Base-by-base conservation (phyloP, 2,113 vertebrate genomes). In the Sinocyclocheilus anophthalmus region DNA sequence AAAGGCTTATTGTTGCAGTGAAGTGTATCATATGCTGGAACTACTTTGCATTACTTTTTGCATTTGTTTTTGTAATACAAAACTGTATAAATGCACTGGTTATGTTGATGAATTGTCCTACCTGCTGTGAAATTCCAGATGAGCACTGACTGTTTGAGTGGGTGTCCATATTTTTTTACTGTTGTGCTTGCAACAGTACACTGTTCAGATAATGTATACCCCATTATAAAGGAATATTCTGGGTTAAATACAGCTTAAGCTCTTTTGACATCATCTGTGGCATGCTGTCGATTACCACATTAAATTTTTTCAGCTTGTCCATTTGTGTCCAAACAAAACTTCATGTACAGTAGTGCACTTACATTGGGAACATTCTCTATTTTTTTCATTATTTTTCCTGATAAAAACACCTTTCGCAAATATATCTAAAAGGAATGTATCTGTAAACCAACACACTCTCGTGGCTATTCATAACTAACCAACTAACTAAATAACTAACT, bases 151-250 rank as follows among this genome's bases (percentile, higher is more conserved):
- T 79, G 48, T 79, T 12, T 61, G 16, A 50, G 65, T 61, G 11
- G 83, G 81, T 79, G 55, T 86, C 42, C 59, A 42, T 63, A 37
- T 80, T 26, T 26, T 26, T 26, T 26, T 26, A 26, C 26, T 39
- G 13, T 24, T 70, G n/a, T 87, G 67, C 50, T 65, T 80, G 7
- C 67, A n/a, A n/a, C 82, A 75, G 12, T 59, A 26, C 55, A 84
- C 55, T 20, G 70, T n/a, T 83, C 42, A 72, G 0, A 72, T 37
- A 83, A 55, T 33, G 30, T 39, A 10, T n/a, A 53, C 65, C 37
- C 18, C n/a, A 48, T 20, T 13, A 33, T 50, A 48, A 72, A 45
- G 42, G 20, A 76, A 24, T 76, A 45, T 76, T 26, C 10, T 73
- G 37, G 70, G 37, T 48, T 75, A 48, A 75, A 30, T 24, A 53